Evolutionary conservation across 92 coral and sea anemone genomes (phyloP).

Genomic region (Parazoanthus swiftii): DNA sequence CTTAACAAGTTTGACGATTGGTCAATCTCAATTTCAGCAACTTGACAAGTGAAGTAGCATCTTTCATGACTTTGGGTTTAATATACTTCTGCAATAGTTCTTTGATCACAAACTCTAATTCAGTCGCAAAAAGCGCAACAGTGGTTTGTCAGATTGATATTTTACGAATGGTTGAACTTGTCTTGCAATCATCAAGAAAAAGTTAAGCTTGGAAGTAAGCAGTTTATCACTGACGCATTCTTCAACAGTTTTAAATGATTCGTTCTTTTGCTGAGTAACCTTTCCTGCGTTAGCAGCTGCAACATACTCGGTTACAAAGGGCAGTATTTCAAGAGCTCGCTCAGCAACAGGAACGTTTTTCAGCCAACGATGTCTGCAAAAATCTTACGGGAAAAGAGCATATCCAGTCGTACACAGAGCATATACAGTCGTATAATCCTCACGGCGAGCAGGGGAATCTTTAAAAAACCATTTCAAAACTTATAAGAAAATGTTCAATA

Average conservation of each 20-base stretch:
- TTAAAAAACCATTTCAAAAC: conserved; percentile 44
- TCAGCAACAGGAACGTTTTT: conserved; percentile 12
- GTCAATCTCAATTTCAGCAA: conserved; percentile 43
- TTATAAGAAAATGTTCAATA: conserved; percentile 40
- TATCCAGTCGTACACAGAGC: conserved; percentile 14
- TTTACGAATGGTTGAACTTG: conserved; percentile 19
- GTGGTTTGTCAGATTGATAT: conserved; percentile 43
- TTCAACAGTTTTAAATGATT: conserved; percentile 37
- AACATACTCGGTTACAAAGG: conserved; percentile 40
- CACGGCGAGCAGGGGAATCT: conserved; percentile 52
- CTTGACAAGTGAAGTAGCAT: conserved; percentile 35
- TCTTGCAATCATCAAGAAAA: conserved; percentile 36
- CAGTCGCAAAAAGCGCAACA: conserved; percentile 42
- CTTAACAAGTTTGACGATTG: conserved; percentile 33
- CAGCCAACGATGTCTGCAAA: conserved; percentile 52
- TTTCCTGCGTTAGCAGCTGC: conserved; percentile 52
- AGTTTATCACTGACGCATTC: conserved; percentile 27
- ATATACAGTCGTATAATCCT: conserved; percentile 26
- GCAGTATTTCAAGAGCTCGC: conserved; percentile 38
- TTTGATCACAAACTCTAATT: conserved; percentile 22
- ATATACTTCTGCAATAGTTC: conserved; percentile 27
- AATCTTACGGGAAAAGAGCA: conserved; percentile 40
- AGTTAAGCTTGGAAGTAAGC: conserved; percentile 36
- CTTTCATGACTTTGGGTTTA: conserved; percentile 38
- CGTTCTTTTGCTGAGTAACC: conserved; percentile 51